Evolutionary conservation across 2,888 invertebrate species (phyloP).

Genomic region (Eupithecia centaureata): DNA sequence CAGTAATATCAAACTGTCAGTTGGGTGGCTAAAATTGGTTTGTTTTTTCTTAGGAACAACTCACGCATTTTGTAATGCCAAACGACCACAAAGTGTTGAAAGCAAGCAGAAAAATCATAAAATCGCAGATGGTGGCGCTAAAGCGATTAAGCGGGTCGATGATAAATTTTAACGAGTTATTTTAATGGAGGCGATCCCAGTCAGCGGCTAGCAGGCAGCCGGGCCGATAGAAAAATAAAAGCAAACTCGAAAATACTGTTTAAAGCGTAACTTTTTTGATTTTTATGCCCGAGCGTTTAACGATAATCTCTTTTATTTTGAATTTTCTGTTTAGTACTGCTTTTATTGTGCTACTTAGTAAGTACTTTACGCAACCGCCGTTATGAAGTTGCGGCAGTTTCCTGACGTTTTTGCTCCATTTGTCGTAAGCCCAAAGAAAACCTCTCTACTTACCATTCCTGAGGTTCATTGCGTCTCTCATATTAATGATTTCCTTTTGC

Average conservation of each 20-base stretch:
- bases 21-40: background rate
- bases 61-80: constrained; percentile 73
- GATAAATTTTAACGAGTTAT: constrained; percentile 85
- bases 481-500: background rate
- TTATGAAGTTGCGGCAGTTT: background rate
- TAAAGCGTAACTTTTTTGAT: constrained; percentile 66
- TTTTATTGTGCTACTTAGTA: constrained; percentile 8
- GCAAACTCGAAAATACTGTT: constrained; percentile 74
- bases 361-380: constrained; percentile 4
- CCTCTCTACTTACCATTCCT: too few relatives aligned
- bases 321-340: constrained; percentile 11
- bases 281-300: constrained; percentile 60
- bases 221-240: constrained; percentile 82
- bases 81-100: constrained; percentile 81
- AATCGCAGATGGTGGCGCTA: constrained; percentile 84
- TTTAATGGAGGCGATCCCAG: constrained; percentile 84
- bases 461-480: background rate
- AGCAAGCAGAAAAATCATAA: constrained; percentile 83
- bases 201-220: constrained; percentile 80
- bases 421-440: background rate
- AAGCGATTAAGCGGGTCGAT: constrained; percentile 84
- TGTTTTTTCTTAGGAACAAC: background rate
- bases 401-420: background rate
- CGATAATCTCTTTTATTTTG: constrained; percentile 35
- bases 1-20: background rate